Conservation (phyloP, 2,113 vertebrate genomes). For the Solea solea region DNA sequence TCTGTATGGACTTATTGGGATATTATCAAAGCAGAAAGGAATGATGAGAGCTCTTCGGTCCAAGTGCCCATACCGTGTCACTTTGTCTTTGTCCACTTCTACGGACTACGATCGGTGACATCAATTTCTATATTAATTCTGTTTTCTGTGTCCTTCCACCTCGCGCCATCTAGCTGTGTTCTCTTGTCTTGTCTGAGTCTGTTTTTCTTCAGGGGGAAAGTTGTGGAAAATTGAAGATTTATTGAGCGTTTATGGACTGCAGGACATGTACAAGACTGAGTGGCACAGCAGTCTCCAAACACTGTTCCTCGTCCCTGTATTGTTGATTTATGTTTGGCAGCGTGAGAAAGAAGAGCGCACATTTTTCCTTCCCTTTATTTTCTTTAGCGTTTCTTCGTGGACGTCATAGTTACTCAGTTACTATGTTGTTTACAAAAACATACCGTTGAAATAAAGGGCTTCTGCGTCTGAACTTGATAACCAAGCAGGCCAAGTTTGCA, state of each 20-base stretch:
- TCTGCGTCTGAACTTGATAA: no score
- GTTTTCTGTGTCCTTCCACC: not conserved
- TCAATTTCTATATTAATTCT: not conserved
- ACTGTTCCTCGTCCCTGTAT: constrained; percentile 9
- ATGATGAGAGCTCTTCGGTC: constrained; percentile 22
- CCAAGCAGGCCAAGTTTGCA: no score
- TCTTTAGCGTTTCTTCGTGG: no score
- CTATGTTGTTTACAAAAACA: no score
- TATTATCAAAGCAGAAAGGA: constrained; percentile 59
- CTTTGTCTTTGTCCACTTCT: constrained; percentile 1
- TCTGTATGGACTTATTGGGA: constrained; percentile 50
- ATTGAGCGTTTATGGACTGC: constrained; percentile 23
- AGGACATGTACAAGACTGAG: constrained; percentile 23
- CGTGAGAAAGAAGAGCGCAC: no score
- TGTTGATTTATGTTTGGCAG: constrained; percentile 32
- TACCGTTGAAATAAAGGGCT: no score
- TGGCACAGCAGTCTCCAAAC: constrained; percentile 13
- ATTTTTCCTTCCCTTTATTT: no score
- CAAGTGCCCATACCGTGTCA: constrained; percentile 26
- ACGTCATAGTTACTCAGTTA: no score
- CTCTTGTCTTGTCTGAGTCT: constrained; percentile 20
- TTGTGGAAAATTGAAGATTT: constrained; percentile 45
- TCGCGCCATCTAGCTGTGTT: not conserved
- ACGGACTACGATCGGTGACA: not conserved
- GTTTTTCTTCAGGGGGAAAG: constrained; percentile 27